These are phyloP conservation scores for Sparus aurata DNA, from an alignment of 2,797 vertebrate species.

Conservation along the genomic window DNA sequence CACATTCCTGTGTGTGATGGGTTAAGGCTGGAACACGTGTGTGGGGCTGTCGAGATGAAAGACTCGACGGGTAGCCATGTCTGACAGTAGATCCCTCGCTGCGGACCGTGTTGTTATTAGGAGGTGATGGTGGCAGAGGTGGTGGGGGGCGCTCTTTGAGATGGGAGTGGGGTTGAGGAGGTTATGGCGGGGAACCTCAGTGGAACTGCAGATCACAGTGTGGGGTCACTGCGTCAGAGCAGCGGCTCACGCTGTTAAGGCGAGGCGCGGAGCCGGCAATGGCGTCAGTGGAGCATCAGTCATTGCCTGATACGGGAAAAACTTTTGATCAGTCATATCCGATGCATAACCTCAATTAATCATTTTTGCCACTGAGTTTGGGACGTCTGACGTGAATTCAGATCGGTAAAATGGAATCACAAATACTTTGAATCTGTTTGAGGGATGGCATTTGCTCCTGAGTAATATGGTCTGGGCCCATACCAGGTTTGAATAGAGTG, in stretches of 20 bases:
- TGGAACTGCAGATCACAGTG: conserved; percentile 48
- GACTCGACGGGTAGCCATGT: conserved; percentile 76
- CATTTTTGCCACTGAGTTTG: background rate
- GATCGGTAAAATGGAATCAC: background rate
- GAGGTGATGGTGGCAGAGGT: conserved; percentile 60
- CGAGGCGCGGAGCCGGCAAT: background rate
- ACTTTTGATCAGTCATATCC: conserved; percentile 28
- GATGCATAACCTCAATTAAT: conserved; percentile 10
- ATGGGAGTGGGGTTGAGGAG: conserved; percentile 62
- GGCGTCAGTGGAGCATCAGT: conserved; percentile 40
- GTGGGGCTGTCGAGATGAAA: conserved; percentile 72
- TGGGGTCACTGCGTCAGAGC: conserved; percentile 53
- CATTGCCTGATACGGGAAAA: conserved; percentile 18
- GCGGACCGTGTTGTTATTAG: conserved; percentile 70
- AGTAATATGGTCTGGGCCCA: too few relatives aligned
- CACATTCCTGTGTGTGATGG: conserved; percentile 55
- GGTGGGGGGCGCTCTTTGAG: conserved; percentile 62
- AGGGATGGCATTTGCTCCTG: background rate
- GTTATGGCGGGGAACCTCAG: conserved; percentile 46
- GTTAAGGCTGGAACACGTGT: conserved; percentile 59
- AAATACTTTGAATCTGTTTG: background rate
- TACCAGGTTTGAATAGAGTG: too few relatives aligned
- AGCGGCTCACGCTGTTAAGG: conserved; percentile 32
- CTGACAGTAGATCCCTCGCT: conserved; percentile 73
- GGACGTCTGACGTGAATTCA: background rate